Percentiles rank a stretch among this genome's conserved stretches.
These are phyloP conservation scores for Drosophila nikananu DNA, from an alignment of 1,140 invertebrate species.

Conservation along the genomic window DNA sequence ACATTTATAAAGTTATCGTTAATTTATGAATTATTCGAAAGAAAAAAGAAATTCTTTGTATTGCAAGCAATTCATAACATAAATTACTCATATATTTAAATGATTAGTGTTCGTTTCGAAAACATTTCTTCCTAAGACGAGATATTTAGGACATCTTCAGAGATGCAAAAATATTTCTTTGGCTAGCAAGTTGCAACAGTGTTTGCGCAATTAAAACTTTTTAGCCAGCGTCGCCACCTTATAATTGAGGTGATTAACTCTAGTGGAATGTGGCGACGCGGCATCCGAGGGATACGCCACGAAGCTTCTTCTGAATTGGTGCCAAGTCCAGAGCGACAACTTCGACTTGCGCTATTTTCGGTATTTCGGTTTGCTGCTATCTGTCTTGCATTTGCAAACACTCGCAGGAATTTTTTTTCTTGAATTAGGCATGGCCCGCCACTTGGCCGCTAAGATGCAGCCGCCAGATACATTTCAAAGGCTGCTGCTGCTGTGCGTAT, in stretches of 20 bases:
- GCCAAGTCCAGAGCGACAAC: slow-evolving; percentile 34
- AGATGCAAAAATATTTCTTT: slow-evolving; percentile 2
- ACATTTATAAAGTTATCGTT: too few species aligned
- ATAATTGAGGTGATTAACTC: slow-evolving; percentile 38
- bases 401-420: slow-evolving; percentile 14
- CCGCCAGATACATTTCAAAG: slow-evolving; percentile 39
- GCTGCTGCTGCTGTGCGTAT: slow-evolving; percentile 20
- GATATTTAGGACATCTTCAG: slow-evolving; percentile 8
- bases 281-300: slow-evolving; percentile 2
- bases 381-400: slow-evolving; percentile 3
- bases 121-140: background rate
- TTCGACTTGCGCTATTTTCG: slow-evolving; percentile 28
- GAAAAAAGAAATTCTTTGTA: background rate
- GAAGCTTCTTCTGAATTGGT: slow-evolving; percentile 27
- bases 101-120: background rate
- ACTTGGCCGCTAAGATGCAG: slow-evolving; percentile 21
- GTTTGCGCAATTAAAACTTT: slow-evolving; percentile 15
- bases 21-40: too few species aligned
- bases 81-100: too few species aligned
- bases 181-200: background rate
- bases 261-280: slow-evolving; percentile 7
- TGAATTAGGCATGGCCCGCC: slow-evolving; percentile 24
- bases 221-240: slow-evolving; percentile 4
- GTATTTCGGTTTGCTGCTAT: slow-evolving; percentile 10
- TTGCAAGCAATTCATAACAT: background rate